Conservation (phyloP, 2,888 invertebrate species). For the Lysandra bellargus region DNA sequence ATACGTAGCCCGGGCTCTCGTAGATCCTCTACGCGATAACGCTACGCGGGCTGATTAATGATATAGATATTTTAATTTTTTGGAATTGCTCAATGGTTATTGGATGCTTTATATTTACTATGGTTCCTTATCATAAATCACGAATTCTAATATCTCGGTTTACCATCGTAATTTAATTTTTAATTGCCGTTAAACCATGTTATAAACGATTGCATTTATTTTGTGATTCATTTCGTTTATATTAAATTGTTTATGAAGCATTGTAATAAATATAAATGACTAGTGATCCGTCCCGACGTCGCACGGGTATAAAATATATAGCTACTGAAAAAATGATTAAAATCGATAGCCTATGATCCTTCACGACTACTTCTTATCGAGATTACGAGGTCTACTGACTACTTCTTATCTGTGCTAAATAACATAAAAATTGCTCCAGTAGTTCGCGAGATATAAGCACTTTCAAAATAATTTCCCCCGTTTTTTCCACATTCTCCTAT, state of each 20-base stretch:
- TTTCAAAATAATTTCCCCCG: too few relatives aligned
- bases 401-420: too few relatives aligned
- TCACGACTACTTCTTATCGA: too few relatives aligned
- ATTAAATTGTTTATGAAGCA: not conserved
- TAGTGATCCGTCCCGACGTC: too few relatives aligned
- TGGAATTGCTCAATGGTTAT: not conserved
- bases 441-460: too few relatives aligned
- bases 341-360: too few relatives aligned
- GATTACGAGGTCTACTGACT: too few relatives aligned
- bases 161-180: not conserved
- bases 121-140: not conserved
- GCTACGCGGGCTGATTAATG: conserved; percentile 10
- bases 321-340: too few relatives aligned
- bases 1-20: not conserved
- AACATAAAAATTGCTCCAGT: too few relatives aligned
- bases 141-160: not conserved
- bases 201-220: not conserved
- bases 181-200: not conserved
- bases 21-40: conserved; percentile 14
- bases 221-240: not conserved
- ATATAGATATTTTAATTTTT: not conserved
- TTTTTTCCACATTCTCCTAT: too few relatives aligned
- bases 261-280: conserved; percentile 31
- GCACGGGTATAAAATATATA: too few relatives aligned
- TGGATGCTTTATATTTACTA: not conserved